phyloP scores from a whole-genome alignment of 2,888 invertebrate species.

The Beris chalybata region DNA sequence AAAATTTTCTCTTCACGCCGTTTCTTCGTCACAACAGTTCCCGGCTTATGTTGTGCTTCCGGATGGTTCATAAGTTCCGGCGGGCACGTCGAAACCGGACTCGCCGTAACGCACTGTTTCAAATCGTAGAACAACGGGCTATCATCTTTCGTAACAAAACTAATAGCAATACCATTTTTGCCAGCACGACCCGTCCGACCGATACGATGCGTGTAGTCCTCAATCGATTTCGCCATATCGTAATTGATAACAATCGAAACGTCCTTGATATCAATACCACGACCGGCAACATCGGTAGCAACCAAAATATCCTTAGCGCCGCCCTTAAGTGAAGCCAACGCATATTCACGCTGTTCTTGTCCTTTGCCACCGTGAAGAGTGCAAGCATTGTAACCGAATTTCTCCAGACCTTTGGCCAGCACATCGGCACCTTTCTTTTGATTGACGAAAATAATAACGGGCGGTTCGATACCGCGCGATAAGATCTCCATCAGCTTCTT shows the following conservation, averaged over 20 bases:
- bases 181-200: slow-evolving; percentile 99
- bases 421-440: slow-evolving; percentile 99
- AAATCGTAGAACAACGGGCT: slow-evolving; percentile 93
- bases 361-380: slow-evolving; percentile 99
- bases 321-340: slow-evolving; percentile 91
- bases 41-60: slow-evolving; percentile 97
- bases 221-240: slow-evolving; percentile 99
- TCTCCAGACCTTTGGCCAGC: slow-evolving; percentile 93
- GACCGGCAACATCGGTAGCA: slow-evolving; percentile 98
- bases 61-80: slow-evolving; percentile 97
- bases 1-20: slow-evolving; percentile 94
- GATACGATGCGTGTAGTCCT: slow-evolving; percentile 97
- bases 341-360: slow-evolving; percentile 98
- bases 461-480: slow-evolving; percentile 88
- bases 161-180: slow-evolving; percentile 93
- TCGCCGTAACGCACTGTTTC: slow-evolving; percentile 84
- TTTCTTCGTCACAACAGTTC: slow-evolving; percentile 91
- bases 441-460: slow-evolving; percentile 99
- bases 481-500: slow-evolving; percentile 95
- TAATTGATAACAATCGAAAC: slow-evolving; percentile 99
- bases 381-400: slow-evolving; percentile 94
- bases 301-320: slow-evolving; percentile 98
- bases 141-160: slow-evolving; percentile 97
- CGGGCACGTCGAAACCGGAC: slow-evolving; percentile 93
- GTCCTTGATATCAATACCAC: slow-evolving; percentile 99